Evolutionary conservation across 1,140 invertebrate genomes (phyloP).

Genomic region (Meloidogyne hapla): DNA sequence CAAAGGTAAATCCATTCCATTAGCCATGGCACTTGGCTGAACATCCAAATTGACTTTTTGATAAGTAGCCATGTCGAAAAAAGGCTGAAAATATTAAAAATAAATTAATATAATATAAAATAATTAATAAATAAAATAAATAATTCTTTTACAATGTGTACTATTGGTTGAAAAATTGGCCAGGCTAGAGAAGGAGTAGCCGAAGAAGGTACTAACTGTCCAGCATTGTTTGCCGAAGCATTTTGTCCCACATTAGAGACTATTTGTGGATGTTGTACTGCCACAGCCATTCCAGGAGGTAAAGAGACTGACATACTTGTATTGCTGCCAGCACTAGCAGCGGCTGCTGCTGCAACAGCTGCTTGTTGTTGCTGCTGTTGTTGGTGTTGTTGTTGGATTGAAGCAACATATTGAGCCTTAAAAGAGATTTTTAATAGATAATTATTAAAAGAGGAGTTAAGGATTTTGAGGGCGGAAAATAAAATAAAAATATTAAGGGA

Average conservation of each 20-base stretch:
- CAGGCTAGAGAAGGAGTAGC: constrained; percentile 33
- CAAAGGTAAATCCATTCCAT: constrained; percentile 53
- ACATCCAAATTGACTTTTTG: constrained; percentile 52
- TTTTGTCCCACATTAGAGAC: not conserved
- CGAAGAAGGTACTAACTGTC: not conserved
- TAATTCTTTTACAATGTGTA: constrained; percentile 8
- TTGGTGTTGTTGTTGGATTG: constrained; percentile 21
- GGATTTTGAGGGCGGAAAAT: too few relatives aligned
- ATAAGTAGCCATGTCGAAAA: constrained; percentile 50
- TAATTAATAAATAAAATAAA: not conserved
- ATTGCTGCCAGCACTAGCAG: not conserved
- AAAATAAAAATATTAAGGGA: not conserved
- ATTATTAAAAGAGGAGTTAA: not conserved
- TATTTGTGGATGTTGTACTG: constrained; percentile 9
- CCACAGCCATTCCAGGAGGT: not conserved
- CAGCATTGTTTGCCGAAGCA: not conserved
- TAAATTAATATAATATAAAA: too few relatives aligned
- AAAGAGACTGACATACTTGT: not conserved
- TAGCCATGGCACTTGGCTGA: constrained; percentile 43
- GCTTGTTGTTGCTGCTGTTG: constrained; percentile 21
- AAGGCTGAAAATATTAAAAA: constrained; percentile 33
- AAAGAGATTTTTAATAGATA: not conserved
- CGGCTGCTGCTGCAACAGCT: constrained; percentile 10
- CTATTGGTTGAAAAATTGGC: constrained; percentile 44
- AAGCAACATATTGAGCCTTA: constrained; percentile 23